These are phyloP conservation scores for Synergus japonicus DNA, from an alignment of 2,888 invertebrate genomes.

Conservation along the genomic window DNA sequence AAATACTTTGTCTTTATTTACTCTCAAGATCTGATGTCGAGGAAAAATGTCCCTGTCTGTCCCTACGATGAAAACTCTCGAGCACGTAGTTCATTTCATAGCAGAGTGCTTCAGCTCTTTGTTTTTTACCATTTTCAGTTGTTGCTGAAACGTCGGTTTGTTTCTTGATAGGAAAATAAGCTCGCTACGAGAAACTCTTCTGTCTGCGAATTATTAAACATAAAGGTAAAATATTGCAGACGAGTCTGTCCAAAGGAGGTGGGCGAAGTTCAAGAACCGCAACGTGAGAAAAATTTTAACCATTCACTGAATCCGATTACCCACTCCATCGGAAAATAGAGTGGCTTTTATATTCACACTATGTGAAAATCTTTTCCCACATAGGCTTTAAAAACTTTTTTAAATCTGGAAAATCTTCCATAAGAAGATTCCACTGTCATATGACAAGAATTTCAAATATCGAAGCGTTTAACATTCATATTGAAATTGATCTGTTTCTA, in stretches of 20 bases:
- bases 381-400: not conserved
- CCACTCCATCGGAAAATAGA: not conserved
- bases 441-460: not conserved
- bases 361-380: not conserved
- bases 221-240: conserved; percentile 62
- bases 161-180: conserved; percentile 15
- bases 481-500: no score
- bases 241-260: not conserved
- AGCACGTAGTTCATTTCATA: conserved; percentile 63
- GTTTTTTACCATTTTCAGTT: conserved; percentile 29
- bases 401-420: not conserved
- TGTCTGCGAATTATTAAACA: conserved; percentile 67
- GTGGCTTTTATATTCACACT: conserved; percentile 5
- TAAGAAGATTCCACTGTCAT: not conserved
- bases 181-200: conserved; percentile 29
- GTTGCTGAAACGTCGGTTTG: conserved; percentile 16
- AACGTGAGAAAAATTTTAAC: not conserved
- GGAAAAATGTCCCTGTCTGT: not conserved
- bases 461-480: no score
- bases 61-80: conserved; percentile 14
- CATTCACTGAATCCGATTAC: not conserved
- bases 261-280: not conserved
- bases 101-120: conserved; percentile 51
- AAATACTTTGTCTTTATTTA: conserved; percentile 27
- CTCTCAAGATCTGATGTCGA: conserved; percentile 2